Base-by-base conservation (phyloP, 2,113 vertebrate genomes). In the Ammodytes marinus region DNA sequence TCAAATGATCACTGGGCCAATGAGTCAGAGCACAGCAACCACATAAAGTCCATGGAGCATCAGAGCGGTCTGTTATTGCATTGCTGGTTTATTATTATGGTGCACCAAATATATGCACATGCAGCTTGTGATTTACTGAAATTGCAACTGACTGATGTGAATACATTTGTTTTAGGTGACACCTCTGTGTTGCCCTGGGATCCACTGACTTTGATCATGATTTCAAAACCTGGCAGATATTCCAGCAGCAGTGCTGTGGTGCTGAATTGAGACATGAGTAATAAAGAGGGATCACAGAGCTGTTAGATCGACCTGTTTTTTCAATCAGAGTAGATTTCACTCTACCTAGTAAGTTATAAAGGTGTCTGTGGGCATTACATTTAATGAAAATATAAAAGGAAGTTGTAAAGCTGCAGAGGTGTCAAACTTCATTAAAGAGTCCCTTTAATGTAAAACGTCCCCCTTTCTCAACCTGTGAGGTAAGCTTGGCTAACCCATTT, bases 201-300 rank as follows among this genome's bases (percentile, higher is more conserved):
- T 79, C 65, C 40, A 19, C 12, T 27, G 19, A 47, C 78, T 89
- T 84, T 84, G 83, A 89, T 84, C 78, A 75, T 17, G 45, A 77
- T 77, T 81, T 88, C 73, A 89, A 81, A 89, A 83, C 66, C 82
- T 79, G 69, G 57, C 76, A 77, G 71, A 59, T 17, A 14, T 76
- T 46, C 73, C 78, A 70, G 69, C 65, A 19, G 39, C 55, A 54
- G 66, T 17, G 43, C 27, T 47, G 10, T 17, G 50, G 40, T 42
- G 55, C 57, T 76, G 50, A 43, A 74, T 49, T 58, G 67, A 76
- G 54, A 86, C 42, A 64, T 40, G 19, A 15, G 8, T 27, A 49
- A 7, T 46, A 52, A 55, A 49, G 43, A 65, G 42, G 8, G 42
- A 77, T 80, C 74, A 85, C 4, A 85, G 46, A 37, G 37, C 35